Conservation (phyloP, 1,140 invertebrate species). For the Rhopalosiphum padi region DNA sequence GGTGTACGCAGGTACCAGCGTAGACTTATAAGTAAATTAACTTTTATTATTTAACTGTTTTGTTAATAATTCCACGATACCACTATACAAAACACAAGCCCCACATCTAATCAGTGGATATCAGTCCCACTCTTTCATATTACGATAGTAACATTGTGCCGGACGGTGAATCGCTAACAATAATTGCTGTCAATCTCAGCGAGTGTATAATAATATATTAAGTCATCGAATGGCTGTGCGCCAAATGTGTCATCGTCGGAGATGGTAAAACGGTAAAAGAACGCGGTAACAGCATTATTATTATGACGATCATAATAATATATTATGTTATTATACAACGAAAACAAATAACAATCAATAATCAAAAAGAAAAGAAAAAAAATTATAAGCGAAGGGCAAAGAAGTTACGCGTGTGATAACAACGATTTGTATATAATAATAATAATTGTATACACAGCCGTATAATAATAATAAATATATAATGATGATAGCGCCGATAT, state of each 20-base stretch:
- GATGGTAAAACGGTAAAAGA: neutral
- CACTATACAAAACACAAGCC: neutral
- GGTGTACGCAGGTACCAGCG: neutral
- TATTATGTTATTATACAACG: neutral
- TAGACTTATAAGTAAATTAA: neutral
- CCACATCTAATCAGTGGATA: neutral
- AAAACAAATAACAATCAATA: slow-evolving; percentile 11
- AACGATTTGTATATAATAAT: neutral
- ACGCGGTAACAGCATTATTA: neutral
- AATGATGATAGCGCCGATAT: neutral
- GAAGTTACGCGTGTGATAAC: slow-evolving; percentile 1
- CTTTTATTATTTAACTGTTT: neutral
- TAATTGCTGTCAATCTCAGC: neutral
- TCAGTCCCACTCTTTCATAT: neutral
- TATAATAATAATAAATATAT: slow-evolving; percentile 8
- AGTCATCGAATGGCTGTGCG: neutral
- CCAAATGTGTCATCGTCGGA: neutral
- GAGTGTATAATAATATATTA: neutral
- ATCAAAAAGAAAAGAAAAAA: neutral
- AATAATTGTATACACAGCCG: no score
- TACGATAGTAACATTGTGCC: neutral
- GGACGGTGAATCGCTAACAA: neutral
- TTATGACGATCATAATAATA: neutral
- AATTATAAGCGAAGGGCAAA: neutral
- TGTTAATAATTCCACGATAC: neutral